Evolutionary conservation across 2,113 vertebrate species (phyloP).

Genomic region (Hepsetus odoe): DNA sequence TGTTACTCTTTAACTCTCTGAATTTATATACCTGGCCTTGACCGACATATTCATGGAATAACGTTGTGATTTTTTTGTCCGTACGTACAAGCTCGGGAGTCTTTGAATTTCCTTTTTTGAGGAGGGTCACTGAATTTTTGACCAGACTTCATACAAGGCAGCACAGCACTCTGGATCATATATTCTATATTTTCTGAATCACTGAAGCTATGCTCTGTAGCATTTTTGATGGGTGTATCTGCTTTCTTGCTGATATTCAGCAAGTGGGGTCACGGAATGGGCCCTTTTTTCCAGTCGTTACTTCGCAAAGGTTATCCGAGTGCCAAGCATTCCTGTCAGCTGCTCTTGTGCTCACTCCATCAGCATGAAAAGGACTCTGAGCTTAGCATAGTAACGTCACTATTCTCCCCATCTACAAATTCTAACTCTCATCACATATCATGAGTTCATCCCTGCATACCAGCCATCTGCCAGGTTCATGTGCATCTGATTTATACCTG

Average conservation of each 20-base stretch:
- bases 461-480: background rate
- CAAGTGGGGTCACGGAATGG: background rate
- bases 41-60: slow-evolving; percentile 13
- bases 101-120: slow-evolving; percentile 4
- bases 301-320: background rate
- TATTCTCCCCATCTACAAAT: slow-evolving; percentile 1
- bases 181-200: slow-evolving; percentile 45
- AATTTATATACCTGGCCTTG: background rate
- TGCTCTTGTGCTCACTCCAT: background rate
- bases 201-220: slow-evolving; percentile 36
- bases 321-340: background rate
- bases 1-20: slow-evolving; percentile 7
- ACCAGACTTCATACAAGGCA: slow-evolving; percentile 29
- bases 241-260: slow-evolving; percentile 3
- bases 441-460: background rate
- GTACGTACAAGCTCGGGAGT: slow-evolving; percentile 14
- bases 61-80: slow-evolving; percentile 15
- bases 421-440: background rate
- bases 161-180: slow-evolving; percentile 20
- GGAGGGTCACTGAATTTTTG: slow-evolving; percentile 35
- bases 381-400: background rate
- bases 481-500: too few relatives aligned
- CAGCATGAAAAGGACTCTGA: background rate
- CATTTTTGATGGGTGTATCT: slow-evolving; percentile 45
- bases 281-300: background rate